These are phyloP conservation scores for Phaetusa simplex DNA, from an alignment of 2,113 vertebrate genomes.

Conservation along the genomic window DNA sequence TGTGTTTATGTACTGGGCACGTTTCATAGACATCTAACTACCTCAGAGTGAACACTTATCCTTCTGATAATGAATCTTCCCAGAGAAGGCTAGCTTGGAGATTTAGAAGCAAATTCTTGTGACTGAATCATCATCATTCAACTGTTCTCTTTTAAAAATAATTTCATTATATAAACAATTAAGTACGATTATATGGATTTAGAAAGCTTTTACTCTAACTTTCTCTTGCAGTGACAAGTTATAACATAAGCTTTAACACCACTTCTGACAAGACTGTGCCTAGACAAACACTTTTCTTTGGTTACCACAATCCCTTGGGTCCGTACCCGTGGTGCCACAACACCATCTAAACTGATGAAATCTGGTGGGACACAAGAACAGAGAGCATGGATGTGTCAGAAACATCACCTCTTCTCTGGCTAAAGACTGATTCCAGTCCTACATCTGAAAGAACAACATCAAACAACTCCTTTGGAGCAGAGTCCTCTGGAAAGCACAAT, in stretches of 20 bases:
- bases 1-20: background rate
- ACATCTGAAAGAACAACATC: fast-evolving
- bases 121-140: constrained; percentile 59
- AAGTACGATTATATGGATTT: constrained; percentile 64
- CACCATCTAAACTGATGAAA: background rate
- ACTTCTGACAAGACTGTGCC: constrained; percentile 10
- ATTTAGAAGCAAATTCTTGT: constrained; percentile 40
- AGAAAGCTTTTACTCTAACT: constrained; percentile 63
- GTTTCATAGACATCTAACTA: background rate
- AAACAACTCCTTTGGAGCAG: background rate
- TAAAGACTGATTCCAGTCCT: background rate
- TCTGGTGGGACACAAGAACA: background rate
- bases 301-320: background rate
- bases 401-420: background rate
- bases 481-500: background rate
- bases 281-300: background rate
- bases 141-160: constrained; percentile 73
- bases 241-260: background rate
- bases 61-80: background rate
- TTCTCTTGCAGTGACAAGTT: constrained; percentile 48
- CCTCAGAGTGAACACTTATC: background rate
- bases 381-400: background rate
- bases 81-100: constrained; percentile 26
- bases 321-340: background rate
- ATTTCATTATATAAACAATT: constrained; percentile 79